Evolutionary conservation across 1,140 invertebrate genomes (phyloP), one percentile per base, ranked within the genome.

Genomic region (Euborellia annulipes): DNA sequence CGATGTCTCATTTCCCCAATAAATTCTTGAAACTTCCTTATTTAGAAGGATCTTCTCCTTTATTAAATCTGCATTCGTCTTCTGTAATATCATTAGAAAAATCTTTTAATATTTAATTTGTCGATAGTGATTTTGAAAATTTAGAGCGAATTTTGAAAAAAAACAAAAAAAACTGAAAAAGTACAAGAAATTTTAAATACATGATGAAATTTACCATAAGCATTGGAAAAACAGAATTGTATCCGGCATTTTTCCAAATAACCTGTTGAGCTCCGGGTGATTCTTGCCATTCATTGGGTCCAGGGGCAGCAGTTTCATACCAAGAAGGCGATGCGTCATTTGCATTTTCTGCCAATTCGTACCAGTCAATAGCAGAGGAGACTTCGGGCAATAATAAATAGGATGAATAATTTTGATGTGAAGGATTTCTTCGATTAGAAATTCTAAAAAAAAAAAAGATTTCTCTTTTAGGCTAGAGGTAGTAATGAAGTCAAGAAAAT

Each of bases 191-290:
- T n/a, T n/a, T n/a, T n/a, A n/a, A n/a, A n/a, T n/a, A n/a, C n/a
- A n/a, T n/a, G n/a, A n/a, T n/a, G n/a, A n/a, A n/a, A n/a, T n/a
- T n/a, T 66, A 75, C 73, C 63, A 69, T 66, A 43, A 80, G 59
- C 19, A 78, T 43, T 50, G 71, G 59, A 11, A 82, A 62, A 46
- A 80, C 56, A 21, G 58, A 71, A 46, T 58, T 65, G 52, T 71
- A 80, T 20, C 76, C 76, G 48, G 62, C 65, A 14, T 64, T 55
- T 48, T 74, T 76, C 77, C 78, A 82, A 53, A 72, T 68, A 3
- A 74, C 60, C 8, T 68, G 42, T 18, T 52, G 45, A 58, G 78
- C 65, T 1, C 78, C 78, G 39, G 71, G 65, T 52, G 73, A 78
- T 2, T 65, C 58, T 62, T 64, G 59, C 57, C 77, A 79, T 14